Conservation (phyloP, 2,888 invertebrate genomes). For the Latrodectus elegans region DNA sequence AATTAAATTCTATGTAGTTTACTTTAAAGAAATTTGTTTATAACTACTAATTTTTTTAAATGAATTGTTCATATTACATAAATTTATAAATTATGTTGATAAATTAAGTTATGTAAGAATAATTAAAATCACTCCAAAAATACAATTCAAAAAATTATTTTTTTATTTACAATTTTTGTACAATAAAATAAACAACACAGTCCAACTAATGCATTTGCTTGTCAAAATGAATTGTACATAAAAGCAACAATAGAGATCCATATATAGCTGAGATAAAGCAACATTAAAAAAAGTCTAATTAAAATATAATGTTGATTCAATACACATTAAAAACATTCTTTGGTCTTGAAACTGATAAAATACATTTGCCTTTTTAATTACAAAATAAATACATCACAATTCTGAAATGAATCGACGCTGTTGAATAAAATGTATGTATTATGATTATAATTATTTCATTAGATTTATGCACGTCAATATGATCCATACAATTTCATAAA, state of each 20-base stretch:
- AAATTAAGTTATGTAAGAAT: too few relatives aligned
- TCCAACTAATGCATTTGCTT: constrained; percentile 29
- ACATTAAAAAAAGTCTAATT: constrained; percentile 24
- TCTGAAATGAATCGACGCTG: too few relatives aligned
- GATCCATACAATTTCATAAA: too few relatives aligned
- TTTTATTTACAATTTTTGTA: constrained; percentile 60
- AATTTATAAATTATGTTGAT: too few relatives aligned
- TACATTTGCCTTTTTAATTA: constrained; percentile 17
- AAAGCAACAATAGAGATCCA: constrained; percentile 32
- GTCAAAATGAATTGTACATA: constrained; percentile 20
- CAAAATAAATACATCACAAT: constrained; percentile 24
- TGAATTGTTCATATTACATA: too few relatives aligned
- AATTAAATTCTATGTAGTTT: too few relatives aligned
- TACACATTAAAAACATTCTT: constrained; percentile 56
- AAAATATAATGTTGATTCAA: neutral
- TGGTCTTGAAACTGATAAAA: constrained; percentile 38
- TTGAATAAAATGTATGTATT: neutral
- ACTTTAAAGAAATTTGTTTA: too few relatives aligned
- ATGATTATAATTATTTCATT: neutral
- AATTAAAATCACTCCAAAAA: neutral
- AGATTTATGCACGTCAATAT: too few relatives aligned
- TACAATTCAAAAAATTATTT: constrained; percentile 58
- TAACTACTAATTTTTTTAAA: too few relatives aligned
- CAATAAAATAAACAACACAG: constrained; percentile 55
- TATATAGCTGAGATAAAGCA: constrained; percentile 21